Evolutionary conservation across 2,797 vertebrate genomes (phyloP), one percentile per base, ranked within the genome.

Genomic region (Rhabdophis nuchalis): DNA sequence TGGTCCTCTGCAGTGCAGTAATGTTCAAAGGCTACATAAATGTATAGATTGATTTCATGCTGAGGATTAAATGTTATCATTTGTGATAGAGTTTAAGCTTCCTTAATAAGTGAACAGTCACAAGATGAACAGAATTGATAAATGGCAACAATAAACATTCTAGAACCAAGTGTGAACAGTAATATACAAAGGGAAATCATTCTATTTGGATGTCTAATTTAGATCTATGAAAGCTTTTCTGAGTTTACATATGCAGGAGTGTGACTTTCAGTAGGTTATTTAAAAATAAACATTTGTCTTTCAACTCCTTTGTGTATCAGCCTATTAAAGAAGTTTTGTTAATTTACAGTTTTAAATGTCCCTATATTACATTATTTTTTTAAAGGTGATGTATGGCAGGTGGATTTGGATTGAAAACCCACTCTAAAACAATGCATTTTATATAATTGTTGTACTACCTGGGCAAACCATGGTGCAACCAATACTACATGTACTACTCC

Each of bases 41-140:
- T 89, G 86, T 86, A 92, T 9, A 50, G 86, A 13, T 60, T 87
- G 89, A 93, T 93, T 50, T 57, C 68, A 61, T 88, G 46, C 86
- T 61, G 25, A 11, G 56, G 64, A 88, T 88, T 93, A 90, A 90
- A 85, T 61, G 46, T 61, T 90, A 88, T 85, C 50, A 85, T 88
- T 86, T 88, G 46, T 85, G 25, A 72, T 86, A 53, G 32, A 88
- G 18, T 86, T 27, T 61, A 88, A 88, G 86, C 16, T 82, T 88
- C 12, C 61, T 88, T 60, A 87, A 41, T 60, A 77, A 90, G 82
- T 89, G 53, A 29, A 89, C 89, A 60, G 36, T 89, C 88, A 89
- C 16, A 86, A 86, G 82, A 72, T 11, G 27, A 92, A 86, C 58
- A 10, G 32, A 86, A 92, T 4, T 89, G 88, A 89, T 85, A 68